Base-by-base conservation (phyloP, 2,113 vertebrate genomes). In the Anoplopoma fimbria region DNA sequence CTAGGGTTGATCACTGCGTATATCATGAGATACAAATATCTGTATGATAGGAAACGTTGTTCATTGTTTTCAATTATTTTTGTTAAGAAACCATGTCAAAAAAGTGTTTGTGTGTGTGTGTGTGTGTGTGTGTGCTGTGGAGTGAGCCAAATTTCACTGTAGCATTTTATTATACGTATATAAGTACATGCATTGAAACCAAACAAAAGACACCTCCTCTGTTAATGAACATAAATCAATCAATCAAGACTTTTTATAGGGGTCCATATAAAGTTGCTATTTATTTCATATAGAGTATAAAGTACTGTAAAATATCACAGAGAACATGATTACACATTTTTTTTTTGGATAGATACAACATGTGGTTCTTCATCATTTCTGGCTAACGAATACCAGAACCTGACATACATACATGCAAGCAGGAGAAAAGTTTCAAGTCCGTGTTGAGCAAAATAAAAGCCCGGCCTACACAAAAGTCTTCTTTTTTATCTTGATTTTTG, bases 271-370 rank as follows among this genome's bases (percentile, higher is more conserved):
- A 91, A 91, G 85, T 85, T 80, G 73, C 79, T 80, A 88, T 94
- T 94, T 93, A 93, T 93, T 93, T 85, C 61, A 88, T 81, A 85
- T 69, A 69, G 72, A 88, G 73, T 91, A 92, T 91, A 90, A 90
- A 93, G 88, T 73, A 91, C 74, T 79, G 86, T 85, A 83, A 90
- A 90, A 91, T 91, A 93, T 87, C 86, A 88, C 89, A 89, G 81
- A 89, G 69, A 88, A 82, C 84, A 90, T 61, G 82, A 84, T 79
- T 86, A 92, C 45, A 91, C 78, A 76, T 70, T 49, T 27, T 57
- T 14, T 57, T 9, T 63, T 19, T 86, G 73, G 31, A 87, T 85
- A 88, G 77, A 87, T 87, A 84, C 62, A 89, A 79, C 85, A 91
- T 90, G 69, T 75, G 72, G 71, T 70, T 73, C 55, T 85, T 86